Conservation (phyloP, 2,113 vertebrate genomes). For the Psettodes erumei region DNA sequence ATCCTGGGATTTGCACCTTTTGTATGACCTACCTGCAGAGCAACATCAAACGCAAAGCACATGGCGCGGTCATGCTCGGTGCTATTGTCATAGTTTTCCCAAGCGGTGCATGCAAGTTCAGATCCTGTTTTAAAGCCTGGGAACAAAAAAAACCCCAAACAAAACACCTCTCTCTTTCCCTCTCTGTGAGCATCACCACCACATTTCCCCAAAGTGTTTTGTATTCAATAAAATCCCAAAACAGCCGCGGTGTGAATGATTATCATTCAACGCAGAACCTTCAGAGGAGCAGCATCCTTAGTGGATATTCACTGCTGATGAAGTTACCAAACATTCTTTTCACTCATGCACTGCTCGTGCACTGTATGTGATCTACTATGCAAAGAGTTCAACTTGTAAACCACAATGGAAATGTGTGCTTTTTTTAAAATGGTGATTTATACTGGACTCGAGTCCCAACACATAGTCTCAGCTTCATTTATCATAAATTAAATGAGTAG, state of each 20-base stretch:
- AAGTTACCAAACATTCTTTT: neutral
- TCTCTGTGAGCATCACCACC: neutral
- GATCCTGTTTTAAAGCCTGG: constrained; percentile 5
- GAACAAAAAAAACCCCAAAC: too few relatives aligned
- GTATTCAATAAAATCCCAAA: constrained; percentile 10
- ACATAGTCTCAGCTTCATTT: neutral
- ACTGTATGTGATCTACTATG: neutral
- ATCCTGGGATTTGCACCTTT: neutral
- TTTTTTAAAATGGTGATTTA: neutral
- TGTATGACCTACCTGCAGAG: neutral
- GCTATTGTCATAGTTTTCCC: neutral
- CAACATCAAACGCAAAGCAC: constrained; percentile 8
- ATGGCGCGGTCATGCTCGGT: neutral
- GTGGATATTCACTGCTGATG: neutral
- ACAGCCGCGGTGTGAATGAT: neutral
- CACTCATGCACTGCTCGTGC: neutral
- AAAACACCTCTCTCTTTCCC: too few relatives aligned
- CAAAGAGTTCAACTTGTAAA: neutral
- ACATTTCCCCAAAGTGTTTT: constrained; percentile 20
- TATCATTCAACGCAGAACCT: neutral
- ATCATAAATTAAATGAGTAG: neutral
- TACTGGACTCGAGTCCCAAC: neutral
- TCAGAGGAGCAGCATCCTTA: neutral
- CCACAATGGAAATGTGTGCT: neutral
- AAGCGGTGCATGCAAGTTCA: neutral